phyloP scores from a whole-genome alignment of 2,113 vertebrate genomes.

The Ondatra zibethicus region DNA sequence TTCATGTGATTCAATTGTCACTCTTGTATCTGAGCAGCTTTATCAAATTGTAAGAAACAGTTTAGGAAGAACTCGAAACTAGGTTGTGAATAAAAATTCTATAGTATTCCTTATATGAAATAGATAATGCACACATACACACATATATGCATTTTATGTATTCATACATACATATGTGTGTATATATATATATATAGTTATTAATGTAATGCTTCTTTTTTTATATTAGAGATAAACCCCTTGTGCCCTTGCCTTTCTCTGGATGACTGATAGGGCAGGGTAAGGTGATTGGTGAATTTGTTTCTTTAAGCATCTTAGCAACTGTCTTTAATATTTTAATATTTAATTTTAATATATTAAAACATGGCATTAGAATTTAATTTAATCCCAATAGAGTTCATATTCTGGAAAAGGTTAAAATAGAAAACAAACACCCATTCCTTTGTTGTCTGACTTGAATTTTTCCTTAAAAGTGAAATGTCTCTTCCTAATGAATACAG shows the following conservation, averaged over 20 bases:
- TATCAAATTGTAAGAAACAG: neutral
- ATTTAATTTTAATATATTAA: neutral
- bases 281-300: neutral
- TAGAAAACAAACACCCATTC: neutral
- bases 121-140: neutral
- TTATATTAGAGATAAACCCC: neutral
- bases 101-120: neutral
- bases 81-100: neutral
- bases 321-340: neutral
- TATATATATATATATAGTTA: neutral
- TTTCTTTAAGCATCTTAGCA: neutral
- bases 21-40: neutral
- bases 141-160: no score
- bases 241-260: neutral
- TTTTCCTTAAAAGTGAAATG: neutral
- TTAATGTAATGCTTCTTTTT: neutral
- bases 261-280: neutral
- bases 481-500: neutral
- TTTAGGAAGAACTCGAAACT: neutral
- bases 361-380: neutral
- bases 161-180: no score
- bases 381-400: neutral
- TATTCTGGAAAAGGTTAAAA: neutral
- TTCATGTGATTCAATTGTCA: neutral
- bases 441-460: neutral